phyloP scores from a whole-genome alignment of 2,888 invertebrate species.

The Ormyrus thymus region DNA sequence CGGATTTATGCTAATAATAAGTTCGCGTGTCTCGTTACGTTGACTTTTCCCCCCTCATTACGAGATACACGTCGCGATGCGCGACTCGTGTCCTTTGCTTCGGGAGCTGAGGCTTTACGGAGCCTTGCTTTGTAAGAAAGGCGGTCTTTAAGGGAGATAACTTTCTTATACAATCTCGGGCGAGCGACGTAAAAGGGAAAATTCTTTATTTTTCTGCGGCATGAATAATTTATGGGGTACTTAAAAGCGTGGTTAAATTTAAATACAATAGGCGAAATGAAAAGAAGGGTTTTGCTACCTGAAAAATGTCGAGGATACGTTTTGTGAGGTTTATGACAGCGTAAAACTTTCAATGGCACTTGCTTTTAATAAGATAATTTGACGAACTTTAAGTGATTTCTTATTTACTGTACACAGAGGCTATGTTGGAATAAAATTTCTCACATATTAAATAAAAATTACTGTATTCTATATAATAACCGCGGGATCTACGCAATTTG shows the following conservation, averaged over 20 bases:
- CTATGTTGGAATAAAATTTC: too few relatives aligned
- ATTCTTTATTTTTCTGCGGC: background rate
- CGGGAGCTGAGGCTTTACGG: too few relatives aligned
- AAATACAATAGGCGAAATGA: background rate
- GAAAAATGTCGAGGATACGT: background rate
- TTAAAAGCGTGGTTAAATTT: background rate
- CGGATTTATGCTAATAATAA: constrained; percentile 31
- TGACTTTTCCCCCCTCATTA: background rate
- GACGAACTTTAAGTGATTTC: too few relatives aligned
- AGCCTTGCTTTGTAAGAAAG: background rate
- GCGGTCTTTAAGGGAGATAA: background rate
- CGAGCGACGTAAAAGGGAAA: background rate
- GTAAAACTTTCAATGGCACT: background rate
- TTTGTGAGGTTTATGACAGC: background rate
- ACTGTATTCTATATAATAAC: too few relatives aligned
- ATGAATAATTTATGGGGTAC: constrained; percentile 1
- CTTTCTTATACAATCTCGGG: background rate
- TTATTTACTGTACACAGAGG: too few relatives aligned
- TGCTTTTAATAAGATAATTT: too few relatives aligned
- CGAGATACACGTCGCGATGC: background rate
- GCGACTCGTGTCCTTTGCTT: background rate
- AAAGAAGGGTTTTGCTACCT: background rate
- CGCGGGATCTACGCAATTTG: too few relatives aligned
- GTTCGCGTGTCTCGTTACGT: constrained; percentile 28
- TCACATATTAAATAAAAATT: too few relatives aligned